phyloP scores from a whole-genome alignment of 2,797 vertebrate species.

The Sebastes itinus region DNA sequence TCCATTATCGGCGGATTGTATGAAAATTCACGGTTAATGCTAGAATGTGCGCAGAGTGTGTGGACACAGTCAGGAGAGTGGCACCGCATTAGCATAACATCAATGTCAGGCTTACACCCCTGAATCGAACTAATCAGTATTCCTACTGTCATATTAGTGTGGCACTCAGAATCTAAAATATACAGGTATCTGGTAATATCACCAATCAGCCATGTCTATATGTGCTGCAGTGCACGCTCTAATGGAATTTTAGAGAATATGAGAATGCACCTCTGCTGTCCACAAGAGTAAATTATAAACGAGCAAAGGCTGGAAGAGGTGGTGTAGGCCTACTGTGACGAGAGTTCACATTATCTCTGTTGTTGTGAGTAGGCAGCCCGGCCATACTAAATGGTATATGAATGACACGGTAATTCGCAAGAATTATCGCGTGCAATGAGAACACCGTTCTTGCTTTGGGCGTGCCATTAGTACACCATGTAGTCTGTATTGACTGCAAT shows the following conservation, averaged over 20 bases:
- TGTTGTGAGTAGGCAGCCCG: neutral
- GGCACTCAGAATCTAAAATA: slow-evolving; percentile 64
- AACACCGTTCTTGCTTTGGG: no score
- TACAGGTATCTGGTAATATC: slow-evolving; percentile 53
- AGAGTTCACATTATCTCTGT: slow-evolving; percentile 22
- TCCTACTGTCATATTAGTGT: slow-evolving; percentile 61
- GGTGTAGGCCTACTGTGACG: slow-evolving; percentile 15
- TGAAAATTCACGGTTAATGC: slow-evolving; percentile 58
- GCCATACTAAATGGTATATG: no score
- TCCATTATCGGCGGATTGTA: slow-evolving; percentile 55
- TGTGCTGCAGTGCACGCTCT: slow-evolving; percentile 18
- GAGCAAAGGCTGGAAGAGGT: slow-evolving; percentile 18
- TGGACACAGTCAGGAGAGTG: slow-evolving; percentile 60
- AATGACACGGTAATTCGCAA: no score
- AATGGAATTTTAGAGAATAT: slow-evolving; percentile 37
- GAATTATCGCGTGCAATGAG: no score
- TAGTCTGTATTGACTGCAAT: no score
- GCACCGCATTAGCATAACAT: slow-evolving; percentile 75
- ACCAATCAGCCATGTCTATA: slow-evolving; percentile 41
- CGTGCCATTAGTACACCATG: no score
- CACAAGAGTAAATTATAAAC: slow-evolving; percentile 35
- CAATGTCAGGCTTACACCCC: slow-evolving; percentile 64
- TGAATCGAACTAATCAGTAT: slow-evolving; percentile 69
- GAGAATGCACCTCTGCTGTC: slow-evolving; percentile 14
- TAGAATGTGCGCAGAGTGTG: slow-evolving; percentile 42